Conservation (phyloP, 1,140 invertebrate genomes). For the Elysia chlorotica region DNA sequence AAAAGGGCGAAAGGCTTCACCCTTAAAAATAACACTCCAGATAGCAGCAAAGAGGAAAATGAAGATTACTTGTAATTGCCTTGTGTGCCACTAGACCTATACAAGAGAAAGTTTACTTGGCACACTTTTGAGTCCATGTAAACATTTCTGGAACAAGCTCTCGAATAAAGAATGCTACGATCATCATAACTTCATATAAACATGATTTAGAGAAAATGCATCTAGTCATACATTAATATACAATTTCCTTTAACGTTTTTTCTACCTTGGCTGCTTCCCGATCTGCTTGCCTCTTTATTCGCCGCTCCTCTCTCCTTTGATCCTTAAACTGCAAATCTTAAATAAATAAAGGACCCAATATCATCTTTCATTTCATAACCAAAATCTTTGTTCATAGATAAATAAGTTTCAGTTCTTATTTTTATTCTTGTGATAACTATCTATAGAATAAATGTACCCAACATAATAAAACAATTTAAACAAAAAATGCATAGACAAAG, state of each 20-base stretch:
- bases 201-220: too few species aligned
- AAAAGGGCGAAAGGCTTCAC: too few species aligned
- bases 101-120: too few species aligned
- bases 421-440: not conserved
- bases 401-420: not conserved
- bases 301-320: constrained; percentile 14
- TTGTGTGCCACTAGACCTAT: too few species aligned
- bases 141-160: not conserved
- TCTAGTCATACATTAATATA: not conserved
- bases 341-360: too few species aligned
- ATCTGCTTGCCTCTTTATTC: constrained; percentile 15
- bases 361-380: not conserved
- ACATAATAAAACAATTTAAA: not conserved
- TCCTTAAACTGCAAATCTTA: too few species aligned
- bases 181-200: not conserved
- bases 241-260: not conserved
- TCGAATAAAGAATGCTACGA: not conserved
- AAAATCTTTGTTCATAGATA: not conserved
- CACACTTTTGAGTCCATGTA: too few species aligned
- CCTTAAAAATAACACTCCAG: too few species aligned
- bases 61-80: not conserved
- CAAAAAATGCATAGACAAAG: not conserved
- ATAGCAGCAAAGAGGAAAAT: too few species aligned
- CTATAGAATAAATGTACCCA: not conserved
- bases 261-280: constrained; percentile 6